phyloP scores from a whole-genome alignment of 2,888 invertebrate genomes.

The Boloria selene region DNA sequence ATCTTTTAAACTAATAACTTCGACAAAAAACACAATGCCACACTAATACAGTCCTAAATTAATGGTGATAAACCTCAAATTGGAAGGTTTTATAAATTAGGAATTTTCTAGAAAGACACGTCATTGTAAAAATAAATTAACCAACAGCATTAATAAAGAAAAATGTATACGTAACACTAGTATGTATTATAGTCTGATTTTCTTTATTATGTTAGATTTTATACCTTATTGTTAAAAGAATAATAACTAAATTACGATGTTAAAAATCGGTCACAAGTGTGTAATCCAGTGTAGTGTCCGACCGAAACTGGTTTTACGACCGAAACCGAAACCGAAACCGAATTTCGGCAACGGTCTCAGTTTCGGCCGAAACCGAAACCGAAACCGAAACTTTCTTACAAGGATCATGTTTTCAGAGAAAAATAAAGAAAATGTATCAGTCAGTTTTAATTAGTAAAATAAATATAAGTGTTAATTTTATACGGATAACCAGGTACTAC shows the following conservation, averaged over 20 bases:
- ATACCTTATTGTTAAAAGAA: neutral
- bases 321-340: no score
- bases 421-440: no score
- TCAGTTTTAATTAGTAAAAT: no score
- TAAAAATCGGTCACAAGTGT: slow-evolving; percentile 2
- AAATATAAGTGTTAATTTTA: no score
- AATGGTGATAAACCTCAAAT: slow-evolving; percentile 26
- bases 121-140: slow-evolving; percentile 51
- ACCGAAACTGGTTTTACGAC: no score
- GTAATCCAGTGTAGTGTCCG: slow-evolving; percentile 6
- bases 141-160: slow-evolving; percentile 21
- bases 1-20: slow-evolving; percentile 38
- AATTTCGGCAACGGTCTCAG: no score
- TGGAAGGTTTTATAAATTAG: slow-evolving; percentile 13
- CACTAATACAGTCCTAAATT: slow-evolving; percentile 17
- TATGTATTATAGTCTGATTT: neutral
- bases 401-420: no score
- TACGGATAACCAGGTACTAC: no score
- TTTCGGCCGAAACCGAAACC: no score
- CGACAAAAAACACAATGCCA: slow-evolving; percentile 21
- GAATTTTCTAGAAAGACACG: slow-evolving; percentile 49
- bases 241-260: no score
- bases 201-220: neutral
- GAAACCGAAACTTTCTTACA: no score
- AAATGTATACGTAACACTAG: neutral